Evolutionary conservation across 2,888 invertebrate genomes (phyloP), one percentile per base, ranked within the genome.

Genomic region (Melanotus villosus): DNA sequence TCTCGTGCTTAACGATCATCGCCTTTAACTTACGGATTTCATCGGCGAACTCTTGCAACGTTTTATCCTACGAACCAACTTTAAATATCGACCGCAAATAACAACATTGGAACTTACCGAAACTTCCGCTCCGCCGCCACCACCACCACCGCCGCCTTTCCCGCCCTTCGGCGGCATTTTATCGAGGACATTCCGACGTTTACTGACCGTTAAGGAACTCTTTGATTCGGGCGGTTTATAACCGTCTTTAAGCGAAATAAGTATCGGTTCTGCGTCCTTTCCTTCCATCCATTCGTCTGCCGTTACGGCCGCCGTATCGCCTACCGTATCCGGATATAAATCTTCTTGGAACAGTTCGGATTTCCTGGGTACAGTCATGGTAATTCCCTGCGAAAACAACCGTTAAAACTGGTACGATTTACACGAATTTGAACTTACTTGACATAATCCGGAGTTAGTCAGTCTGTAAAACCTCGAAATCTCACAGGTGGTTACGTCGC

Each of bases 341-440:
- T 98, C 98, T 84, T 97, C 97, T 87, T 98, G 98, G 89, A 98
- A 98, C 80, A 96, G 89, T 86, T 97, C 97, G 72, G 97, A 97
- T 90, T 98, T 98, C 83, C 98, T 90, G 19, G 98, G 98, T 66
- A 98, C 98, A 64, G 98, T 98, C 97, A 99, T 97, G n/a, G 97
- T 96, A 68, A 97, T 90, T 73, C 93, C 94, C 89, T 89, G 81
- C 1, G 75, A 71, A 26, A 54, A 36, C 12, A 18, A 34, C n/a
- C n/a, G 7, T 5, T 26, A 26, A 26, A 26, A 26, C 4, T 26
- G 3, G 26, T 5, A 26, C 7, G 4, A 26, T 26, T 26, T 5
- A 26, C 26, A 26, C 26, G 26, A 26, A 3, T 3, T 26, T 26
- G 7, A 26, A 26, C 56, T 52, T 78, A 91, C 91, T 89, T 98